Conservation (phyloP, 2,113 vertebrate species). For the Vimba vimba region DNA sequence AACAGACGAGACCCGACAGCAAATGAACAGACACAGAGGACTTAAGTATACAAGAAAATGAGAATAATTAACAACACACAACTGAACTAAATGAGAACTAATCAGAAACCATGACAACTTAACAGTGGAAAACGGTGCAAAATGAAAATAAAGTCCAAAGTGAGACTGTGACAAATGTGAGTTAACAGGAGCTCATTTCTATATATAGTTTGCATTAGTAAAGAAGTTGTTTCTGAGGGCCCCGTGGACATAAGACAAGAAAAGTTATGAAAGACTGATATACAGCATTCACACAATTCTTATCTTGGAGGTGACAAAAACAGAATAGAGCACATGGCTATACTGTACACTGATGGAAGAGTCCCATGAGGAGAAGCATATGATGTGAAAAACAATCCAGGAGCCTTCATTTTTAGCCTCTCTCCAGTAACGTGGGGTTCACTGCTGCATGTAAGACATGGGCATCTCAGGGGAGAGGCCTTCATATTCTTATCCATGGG, state of each 20-base stretch:
- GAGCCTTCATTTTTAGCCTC: not conserved
- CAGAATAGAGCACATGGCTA: not conserved
- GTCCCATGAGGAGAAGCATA: constrained; percentile 3
- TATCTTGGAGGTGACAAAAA: constrained; percentile 12
- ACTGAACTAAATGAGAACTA: too few relatives aligned
- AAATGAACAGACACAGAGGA: too few relatives aligned
- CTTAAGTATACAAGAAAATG: too few relatives aligned
- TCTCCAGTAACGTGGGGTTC: constrained; percentile 5
- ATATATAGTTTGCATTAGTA: too few relatives aligned
- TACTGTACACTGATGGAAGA: constrained; percentile 4
- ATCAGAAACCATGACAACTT: too few relatives aligned
- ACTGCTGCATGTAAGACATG: constrained; percentile 16
- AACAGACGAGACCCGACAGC: too few relatives aligned
- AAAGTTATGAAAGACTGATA: not conserved
- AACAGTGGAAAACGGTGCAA: too few relatives aligned
- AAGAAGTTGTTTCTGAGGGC: not conserved
- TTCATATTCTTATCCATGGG: constrained; percentile 39
- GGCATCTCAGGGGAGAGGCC: constrained; percentile 28
- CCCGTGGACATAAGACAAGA: not conserved
- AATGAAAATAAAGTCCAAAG: too few relatives aligned
- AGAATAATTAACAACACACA: too few relatives aligned
- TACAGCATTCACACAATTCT: not conserved
- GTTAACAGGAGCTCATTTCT: too few relatives aligned
- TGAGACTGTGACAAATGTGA: too few relatives aligned
- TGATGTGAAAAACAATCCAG: constrained; percentile 25